Percentiles rank a stretch among this genome's conserved stretches.
These are phyloP conservation scores for Salvator merianae DNA, from an alignment of 2,113 vertebrate species.

Conservation along the genomic window DNA sequence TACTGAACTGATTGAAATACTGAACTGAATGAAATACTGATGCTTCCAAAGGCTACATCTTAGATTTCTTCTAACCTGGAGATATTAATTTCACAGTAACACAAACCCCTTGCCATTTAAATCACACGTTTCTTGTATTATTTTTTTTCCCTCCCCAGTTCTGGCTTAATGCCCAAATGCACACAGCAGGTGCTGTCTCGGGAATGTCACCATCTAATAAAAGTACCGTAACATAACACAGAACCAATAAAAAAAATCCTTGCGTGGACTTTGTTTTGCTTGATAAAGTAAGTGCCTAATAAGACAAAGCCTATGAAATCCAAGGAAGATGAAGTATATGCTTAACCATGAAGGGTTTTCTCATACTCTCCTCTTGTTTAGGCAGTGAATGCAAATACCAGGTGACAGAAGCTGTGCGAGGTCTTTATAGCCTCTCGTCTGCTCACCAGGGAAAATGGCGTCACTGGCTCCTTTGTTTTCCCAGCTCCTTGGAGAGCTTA, in stretches of 20 bases:
- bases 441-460: neutral
- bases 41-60: slow-evolving; percentile 40
- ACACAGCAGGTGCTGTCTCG: slow-evolving; percentile 74
- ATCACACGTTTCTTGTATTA: slow-evolving; percentile 57
- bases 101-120: slow-evolving; percentile 58
- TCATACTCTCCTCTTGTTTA: slow-evolving; percentile 44
- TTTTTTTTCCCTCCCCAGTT: slow-evolving; percentile 58
- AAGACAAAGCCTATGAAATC: slow-evolving; percentile 57
- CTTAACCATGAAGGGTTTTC: slow-evolving; percentile 46
- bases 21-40: slow-evolving; percentile 19
- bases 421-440: slow-evolving; percentile 22
- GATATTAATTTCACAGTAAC: slow-evolving; percentile 60
- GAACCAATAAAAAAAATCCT: slow-evolving; percentile 61
- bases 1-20: too few species aligned
- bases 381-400: slow-evolving; percentile 37
- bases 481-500: slow-evolving; percentile 33
- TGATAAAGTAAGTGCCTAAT: slow-evolving; percentile 67
- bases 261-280: slow-evolving; percentile 57
- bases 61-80: slow-evolving; percentile 45
- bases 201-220: slow-evolving; percentile 74
- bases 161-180: slow-evolving; percentile 69
- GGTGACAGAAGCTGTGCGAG: slow-evolving; percentile 42
- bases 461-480: slow-evolving; percentile 12
- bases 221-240: slow-evolving; percentile 72
- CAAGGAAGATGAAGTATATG: slow-evolving; percentile 44